Evolutionary conservation across 2,113 vertebrate genomes (phyloP).

Genomic region (Desmodus rotundus): DNA sequence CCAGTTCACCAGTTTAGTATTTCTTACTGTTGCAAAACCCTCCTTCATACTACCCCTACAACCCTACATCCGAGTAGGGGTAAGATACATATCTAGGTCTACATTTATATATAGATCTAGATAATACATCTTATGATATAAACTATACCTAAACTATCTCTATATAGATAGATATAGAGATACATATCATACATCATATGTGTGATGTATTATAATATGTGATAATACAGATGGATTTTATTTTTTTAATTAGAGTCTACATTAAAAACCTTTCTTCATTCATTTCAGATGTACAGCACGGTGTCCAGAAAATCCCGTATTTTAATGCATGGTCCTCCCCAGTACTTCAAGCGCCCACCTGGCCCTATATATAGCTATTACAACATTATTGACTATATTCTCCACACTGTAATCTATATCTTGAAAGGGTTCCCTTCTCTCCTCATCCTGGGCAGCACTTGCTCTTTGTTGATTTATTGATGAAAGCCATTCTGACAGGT

Average conservation of each 20-base stretch:
- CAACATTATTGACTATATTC: background rate
- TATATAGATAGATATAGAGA: too few relatives aligned
- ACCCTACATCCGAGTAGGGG: background rate
- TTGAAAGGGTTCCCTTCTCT: background rate
- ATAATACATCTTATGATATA: too few relatives aligned
- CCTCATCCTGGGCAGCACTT: background rate
- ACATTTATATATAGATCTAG: too few relatives aligned
- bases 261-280: background rate
- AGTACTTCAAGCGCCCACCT: background rate
- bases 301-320: background rate
- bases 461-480: background rate
- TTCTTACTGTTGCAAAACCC: background rate
- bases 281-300: background rate
- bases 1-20: background rate
- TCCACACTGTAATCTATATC: background rate
- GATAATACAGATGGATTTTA: background rate
- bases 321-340: background rate
- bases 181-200: too few relatives aligned
- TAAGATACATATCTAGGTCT: too few relatives aligned
- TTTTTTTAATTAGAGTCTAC: background rate
- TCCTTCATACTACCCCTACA: background rate
- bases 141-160: too few relatives aligned
- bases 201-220: background rate
- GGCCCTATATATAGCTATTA: background rate
- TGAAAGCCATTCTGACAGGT: background rate